phyloP scores from a whole-genome alignment of 2,113 vertebrate genomes.

The Apodemus sylvaticus region DNA sequence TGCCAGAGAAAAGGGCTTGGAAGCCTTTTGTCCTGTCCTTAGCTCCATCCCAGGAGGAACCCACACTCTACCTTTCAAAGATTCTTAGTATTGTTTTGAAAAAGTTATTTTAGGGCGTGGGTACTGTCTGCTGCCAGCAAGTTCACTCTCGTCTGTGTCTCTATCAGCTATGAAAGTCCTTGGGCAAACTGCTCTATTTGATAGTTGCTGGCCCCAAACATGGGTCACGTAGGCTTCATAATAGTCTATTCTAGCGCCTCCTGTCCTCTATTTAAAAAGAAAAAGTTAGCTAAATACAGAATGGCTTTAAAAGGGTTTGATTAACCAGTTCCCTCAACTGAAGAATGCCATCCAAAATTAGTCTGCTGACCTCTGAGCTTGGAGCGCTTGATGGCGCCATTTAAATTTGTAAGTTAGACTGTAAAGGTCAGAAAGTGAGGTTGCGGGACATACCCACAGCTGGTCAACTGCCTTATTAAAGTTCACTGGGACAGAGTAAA shows the following conservation, averaged over 20 bases:
- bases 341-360: slow-evolving; percentile 62
- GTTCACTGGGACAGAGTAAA: slow-evolving; percentile 45
- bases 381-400: slow-evolving; percentile 41
- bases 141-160: background rate
- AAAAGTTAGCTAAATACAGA: slow-evolving; percentile 32
- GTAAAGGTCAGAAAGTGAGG: slow-evolving; percentile 24
- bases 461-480: slow-evolving; percentile 47
- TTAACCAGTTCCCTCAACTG: background rate
- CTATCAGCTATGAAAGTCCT: slow-evolving; percentile 42
- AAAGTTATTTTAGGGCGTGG: slow-evolving; percentile 14
- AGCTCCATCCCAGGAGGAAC: background rate
- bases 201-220: slow-evolving; percentile 1
- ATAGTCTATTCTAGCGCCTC: slow-evolving; percentile 2
- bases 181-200: slow-evolving; percentile 31
- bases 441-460: slow-evolving; percentile 16
- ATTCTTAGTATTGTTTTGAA: background rate
- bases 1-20: background rate
- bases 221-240: slow-evolving; percentile 26
- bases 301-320: slow-evolving; percentile 39
- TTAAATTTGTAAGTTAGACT: slow-evolving; percentile 66
- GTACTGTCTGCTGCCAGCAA: background rate
- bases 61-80: background rate
- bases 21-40: background rate
- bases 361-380: slow-evolving; percentile 48
- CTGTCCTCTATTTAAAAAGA: slow-evolving; percentile 2